Conservation (phyloP, 2,797 vertebrate species). For the Falco peregrinus region DNA sequence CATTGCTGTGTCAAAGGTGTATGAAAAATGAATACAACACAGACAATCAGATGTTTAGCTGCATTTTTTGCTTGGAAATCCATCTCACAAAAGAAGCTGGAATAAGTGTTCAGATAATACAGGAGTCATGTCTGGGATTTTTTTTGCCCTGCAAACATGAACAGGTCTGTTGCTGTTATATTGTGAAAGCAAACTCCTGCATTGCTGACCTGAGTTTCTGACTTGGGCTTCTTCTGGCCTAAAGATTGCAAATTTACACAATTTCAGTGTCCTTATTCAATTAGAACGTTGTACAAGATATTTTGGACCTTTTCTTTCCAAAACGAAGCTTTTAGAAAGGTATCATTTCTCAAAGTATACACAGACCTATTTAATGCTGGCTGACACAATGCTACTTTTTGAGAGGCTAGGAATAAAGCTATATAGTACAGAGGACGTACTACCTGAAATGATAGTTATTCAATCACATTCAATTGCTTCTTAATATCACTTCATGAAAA, state of each 20-base stretch:
- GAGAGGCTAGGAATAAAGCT: not conserved
- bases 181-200: not conserved
- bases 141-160: not conserved
- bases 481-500: not conserved
- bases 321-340: not conserved
- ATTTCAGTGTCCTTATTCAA: not conserved
- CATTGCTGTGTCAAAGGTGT: not conserved
- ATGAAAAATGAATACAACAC: not conserved
- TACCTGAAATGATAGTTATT: not conserved
- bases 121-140: rapidly evolving
- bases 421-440: not conserved
- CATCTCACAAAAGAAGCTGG: not conserved
- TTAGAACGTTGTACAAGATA: not conserved
- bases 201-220: not conserved
- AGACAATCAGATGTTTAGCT: not conserved
- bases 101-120: not conserved
- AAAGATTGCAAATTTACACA: not conserved
- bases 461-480: not conserved
- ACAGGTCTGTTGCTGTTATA: not conserved
- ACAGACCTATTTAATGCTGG: not conserved
- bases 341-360: not conserved
- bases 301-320: not conserved
- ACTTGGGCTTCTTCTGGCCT: not conserved
- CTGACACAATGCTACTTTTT: not conserved
- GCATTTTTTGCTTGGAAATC: not conserved